Evolutionary conservation across 2,888 invertebrate species (phyloP).

Genomic region (Himalopsyche anomala): DNA sequence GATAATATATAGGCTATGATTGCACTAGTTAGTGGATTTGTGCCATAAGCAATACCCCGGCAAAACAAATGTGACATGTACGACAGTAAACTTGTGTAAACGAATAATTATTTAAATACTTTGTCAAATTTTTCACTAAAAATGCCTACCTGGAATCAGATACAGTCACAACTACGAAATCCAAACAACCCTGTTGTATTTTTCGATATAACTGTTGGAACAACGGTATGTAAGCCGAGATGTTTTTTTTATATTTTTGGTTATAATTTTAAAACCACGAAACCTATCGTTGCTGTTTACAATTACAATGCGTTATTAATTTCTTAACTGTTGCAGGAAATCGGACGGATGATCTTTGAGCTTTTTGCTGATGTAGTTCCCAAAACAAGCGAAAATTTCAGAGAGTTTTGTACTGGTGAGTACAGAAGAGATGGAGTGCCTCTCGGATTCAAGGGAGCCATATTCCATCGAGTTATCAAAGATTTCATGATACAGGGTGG

Average conservation of each 20-base stretch:
- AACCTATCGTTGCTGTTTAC: constrained; percentile 54
- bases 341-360: constrained; percentile 98
- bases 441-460: constrained; percentile 96
- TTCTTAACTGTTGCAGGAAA: constrained; percentile 81
- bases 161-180: constrained; percentile 91
- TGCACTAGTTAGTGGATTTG: too few relatives aligned
- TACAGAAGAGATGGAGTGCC: constrained; percentile 97
- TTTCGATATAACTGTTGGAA: constrained; percentile 97
- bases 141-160: constrained; percentile 97
- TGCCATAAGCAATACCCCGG: constrained; percentile 5
- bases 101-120: not conserved
- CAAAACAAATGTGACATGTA: constrained; percentile 20
- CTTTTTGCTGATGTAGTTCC: constrained; percentile 97
- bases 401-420: constrained; percentile 99
- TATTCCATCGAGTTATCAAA: constrained; percentile 98
- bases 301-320: not conserved
- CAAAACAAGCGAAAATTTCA: constrained; percentile 97
- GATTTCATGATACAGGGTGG: constrained; percentile 99
- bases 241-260: constrained; percentile 31
- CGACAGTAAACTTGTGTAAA: too few relatives aligned
- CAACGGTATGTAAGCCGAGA: constrained; percentile 80
- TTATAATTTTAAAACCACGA: not conserved
- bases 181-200: constrained; percentile 99
- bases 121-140: constrained; percentile 65
- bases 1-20: too few relatives aligned